Percentiles rank a stretch among this genome's conserved stretches.
Evolutionary conservation across 1,140 invertebrate species (phyloP).

Genomic region (Idris sp.): DNA sequence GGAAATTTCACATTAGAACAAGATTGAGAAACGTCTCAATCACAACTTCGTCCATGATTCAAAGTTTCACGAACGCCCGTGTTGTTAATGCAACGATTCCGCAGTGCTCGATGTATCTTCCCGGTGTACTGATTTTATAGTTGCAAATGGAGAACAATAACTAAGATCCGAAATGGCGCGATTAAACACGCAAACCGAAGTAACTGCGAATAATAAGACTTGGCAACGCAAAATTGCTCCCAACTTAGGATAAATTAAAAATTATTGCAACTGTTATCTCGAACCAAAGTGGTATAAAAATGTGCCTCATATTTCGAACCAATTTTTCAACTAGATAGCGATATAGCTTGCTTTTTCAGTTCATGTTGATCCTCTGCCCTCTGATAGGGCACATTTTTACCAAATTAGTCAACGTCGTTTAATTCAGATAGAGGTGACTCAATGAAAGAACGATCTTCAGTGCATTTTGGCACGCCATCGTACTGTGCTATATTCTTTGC

Average conservation of each 20-base stretch:
- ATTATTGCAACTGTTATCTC: slow-evolving; percentile 34
- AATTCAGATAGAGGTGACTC: slow-evolving; percentile 56
- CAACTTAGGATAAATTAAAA: slow-evolving; percentile 36
- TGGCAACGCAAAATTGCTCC: slow-evolving; percentile 14
- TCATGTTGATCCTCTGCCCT: slow-evolving; percentile 22
- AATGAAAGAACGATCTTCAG: slow-evolving; percentile 60
- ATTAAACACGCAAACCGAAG: slow-evolving; percentile 33
- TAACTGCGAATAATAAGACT: slow-evolving; percentile 49
- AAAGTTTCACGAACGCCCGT: slow-evolving; percentile 69
- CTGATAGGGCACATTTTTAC: slow-evolving; percentile 55
- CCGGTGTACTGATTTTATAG: slow-evolving; percentile 38
- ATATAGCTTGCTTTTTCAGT: slow-evolving; percentile 26
- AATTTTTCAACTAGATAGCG: slow-evolving; percentile 54
- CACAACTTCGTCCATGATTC: slow-evolving; percentile 68
- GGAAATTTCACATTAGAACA: slow-evolving; percentile 47
- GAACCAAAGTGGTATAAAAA: slow-evolving; percentile 45
- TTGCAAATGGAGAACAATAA: slow-evolving; percentile 54
- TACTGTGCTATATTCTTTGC: slow-evolving; percentile 63
- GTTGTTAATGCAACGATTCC: slow-evolving; percentile 72
- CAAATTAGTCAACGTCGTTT: slow-evolving; percentile 64
- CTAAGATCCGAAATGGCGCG: slow-evolving; percentile 39
- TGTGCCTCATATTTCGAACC: slow-evolving; percentile 22
- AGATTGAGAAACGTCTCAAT: slow-evolving; percentile 70
- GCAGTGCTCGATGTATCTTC: slow-evolving; percentile 67
- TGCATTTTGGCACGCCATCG: slow-evolving; percentile 64